Base-by-base conservation (phyloP, 2,888 invertebrate genomes). In the Plemyria rubiginata region DNA sequence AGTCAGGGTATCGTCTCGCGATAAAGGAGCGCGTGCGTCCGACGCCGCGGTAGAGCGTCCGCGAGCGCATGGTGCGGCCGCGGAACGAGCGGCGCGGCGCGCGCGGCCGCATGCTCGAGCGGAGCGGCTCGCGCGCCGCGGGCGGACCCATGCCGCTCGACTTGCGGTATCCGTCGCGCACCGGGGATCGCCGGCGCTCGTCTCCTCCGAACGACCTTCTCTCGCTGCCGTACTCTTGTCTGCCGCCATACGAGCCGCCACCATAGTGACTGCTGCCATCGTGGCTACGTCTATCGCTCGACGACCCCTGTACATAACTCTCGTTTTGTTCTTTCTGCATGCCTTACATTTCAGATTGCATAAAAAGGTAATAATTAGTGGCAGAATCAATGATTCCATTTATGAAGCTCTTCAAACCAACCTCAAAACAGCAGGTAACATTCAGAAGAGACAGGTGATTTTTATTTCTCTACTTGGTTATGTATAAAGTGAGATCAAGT, bases 221-320 rank as follows among this genome's bases (percentile, higher is more conserved):
- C 78, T 92, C 93, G 80, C 88, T 79, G 79, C 85, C 78, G 81
- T 93, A 93, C 66, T 94, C 94, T 88, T 94, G 94, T 77, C 94
- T 93, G 81, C 93, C 83, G 82, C 90, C 82, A 81, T 92, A 91
- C 70, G 92, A 92, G 77, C 91, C 90, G 80, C 93, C 90, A 80
- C 93, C 92, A 84, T 93, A 93, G 85, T 93, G 93, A 72, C 93
- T 90, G 80, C 92, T 91, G 80, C 91, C 92, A 77, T 93, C 94
- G 89, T 93, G 92, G 86, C 93, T 93, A 86, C 93, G 90, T 92
- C 93, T 93, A 86, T 91, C 92, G 79, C 90, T 89, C 84, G 92
- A 88, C 55, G 91, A 89, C 74, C 92, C 93, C 93, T 93, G 93
- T 88, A 92, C 89, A 93, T 79, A 92, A 91, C 80, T 90, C 89